Evolutionary conservation across 1,140 invertebrate species (phyloP).

Genomic region (Ips typographus): DNA sequence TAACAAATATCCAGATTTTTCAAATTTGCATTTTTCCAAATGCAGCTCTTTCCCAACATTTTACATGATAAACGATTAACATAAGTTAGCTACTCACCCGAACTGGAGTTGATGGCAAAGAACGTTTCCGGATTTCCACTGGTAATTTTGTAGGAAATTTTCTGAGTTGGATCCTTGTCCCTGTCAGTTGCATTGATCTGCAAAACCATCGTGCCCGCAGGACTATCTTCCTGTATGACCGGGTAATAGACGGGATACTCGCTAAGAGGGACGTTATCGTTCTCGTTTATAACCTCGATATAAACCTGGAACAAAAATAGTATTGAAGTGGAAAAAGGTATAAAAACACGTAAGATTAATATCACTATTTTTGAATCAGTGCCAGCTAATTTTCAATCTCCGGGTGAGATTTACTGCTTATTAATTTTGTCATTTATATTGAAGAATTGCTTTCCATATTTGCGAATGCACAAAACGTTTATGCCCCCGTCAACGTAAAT

Average conservation of each 20-base stretch:
- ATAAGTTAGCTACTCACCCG: conserved; percentile 63
- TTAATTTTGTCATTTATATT: too few species aligned
- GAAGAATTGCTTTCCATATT: too few species aligned
- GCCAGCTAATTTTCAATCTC: too few species aligned
- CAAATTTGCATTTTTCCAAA: too few species aligned
- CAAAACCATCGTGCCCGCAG: conserved; percentile 71
- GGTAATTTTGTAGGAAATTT: conserved; percentile 78
- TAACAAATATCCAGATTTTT: too few species aligned
- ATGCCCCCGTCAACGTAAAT: too few species aligned
- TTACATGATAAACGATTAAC: background rate
- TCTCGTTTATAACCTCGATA: conserved; percentile 84
- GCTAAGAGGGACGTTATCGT: conserved; percentile 91
- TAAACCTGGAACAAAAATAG: conserved; percentile 67
- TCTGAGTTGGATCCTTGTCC: conserved; percentile 69
- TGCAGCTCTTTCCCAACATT: too few species aligned
- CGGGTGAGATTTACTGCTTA: too few species aligned
- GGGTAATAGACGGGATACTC: conserved; percentile 83
- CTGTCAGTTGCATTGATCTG: conserved; percentile 78
- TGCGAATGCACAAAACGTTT: too few species aligned
- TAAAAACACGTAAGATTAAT: background rate
- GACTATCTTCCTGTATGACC: conserved; percentile 79
- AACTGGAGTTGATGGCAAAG: conserved; percentile 81
- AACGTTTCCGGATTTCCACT: conserved; percentile 89
- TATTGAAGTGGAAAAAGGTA: background rate
- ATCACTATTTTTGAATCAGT: background rate